These are phyloP conservation scores for Scolopax mira DNA, from an alignment of 2,113 vertebrate genomes.

Conservation along the genomic window DNA sequence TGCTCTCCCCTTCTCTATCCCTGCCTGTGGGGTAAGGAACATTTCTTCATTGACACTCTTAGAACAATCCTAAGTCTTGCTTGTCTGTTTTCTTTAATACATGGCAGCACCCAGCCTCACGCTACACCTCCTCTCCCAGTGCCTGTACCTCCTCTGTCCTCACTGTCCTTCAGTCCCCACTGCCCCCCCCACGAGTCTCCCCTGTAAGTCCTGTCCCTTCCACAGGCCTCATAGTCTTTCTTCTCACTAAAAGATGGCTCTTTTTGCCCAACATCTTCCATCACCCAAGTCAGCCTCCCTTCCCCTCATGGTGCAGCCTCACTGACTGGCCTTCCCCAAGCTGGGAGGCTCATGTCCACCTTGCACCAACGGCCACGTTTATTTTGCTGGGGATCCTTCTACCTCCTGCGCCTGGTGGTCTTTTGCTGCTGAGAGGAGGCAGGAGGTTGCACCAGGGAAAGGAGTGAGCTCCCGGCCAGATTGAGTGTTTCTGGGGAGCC, in stretches of 20 bases:
- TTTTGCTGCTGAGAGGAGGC: not conserved
- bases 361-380: fast-evolving
- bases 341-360: not conserved
- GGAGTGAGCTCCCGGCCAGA: not conserved
- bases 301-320: not conserved
- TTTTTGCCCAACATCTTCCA: not conserved
- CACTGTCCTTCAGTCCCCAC: not conserved
- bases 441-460: not conserved
- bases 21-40: not conserved
- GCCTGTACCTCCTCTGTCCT: not conserved
- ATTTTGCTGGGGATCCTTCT: not conserved
- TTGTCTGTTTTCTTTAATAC: not conserved
- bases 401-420: not conserved
- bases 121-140: not conserved
- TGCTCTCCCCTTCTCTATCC: not conserved
- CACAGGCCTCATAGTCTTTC: not conserved
- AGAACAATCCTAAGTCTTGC: not conserved
- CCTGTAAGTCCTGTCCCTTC: not conserved
- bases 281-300: not conserved
- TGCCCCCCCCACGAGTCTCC: not conserved
- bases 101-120: not conserved
- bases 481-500: not conserved
- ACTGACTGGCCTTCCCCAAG: not conserved
- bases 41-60: fast-evolving
- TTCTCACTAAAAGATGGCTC: not conserved